These are phyloP conservation scores for Semicossyphus pulcher DNA, from an alignment of 2,113 vertebrate genomes.

Conservation along the genomic window DNA sequence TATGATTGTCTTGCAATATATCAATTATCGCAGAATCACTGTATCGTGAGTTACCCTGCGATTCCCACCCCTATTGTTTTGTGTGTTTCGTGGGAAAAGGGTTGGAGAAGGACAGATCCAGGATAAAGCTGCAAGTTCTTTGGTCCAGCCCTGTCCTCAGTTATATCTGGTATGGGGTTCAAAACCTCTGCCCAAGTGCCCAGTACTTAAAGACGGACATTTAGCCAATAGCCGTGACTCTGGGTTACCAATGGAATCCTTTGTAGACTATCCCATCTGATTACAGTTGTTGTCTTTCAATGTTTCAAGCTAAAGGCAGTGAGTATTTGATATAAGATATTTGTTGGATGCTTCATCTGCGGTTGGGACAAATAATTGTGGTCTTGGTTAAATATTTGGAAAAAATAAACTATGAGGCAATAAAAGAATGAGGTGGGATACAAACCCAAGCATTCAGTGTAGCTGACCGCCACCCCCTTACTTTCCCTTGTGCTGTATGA, in stretches of 20 bases:
- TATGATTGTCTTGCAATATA: no score
- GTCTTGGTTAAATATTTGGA: background rate
- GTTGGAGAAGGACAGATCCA: no score
- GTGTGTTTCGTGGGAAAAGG: no score
- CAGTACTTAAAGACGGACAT: no score
- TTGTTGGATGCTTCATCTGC: background rate
- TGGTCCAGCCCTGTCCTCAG: no score
- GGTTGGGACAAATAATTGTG: background rate
- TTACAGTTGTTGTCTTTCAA: background rate
- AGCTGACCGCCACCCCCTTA: background rate
- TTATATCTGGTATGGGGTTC: no score
- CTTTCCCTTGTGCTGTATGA: constrained; percentile 5
- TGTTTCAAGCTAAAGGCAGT: background rate
- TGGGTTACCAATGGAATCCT: background rate
- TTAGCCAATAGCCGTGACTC: background rate
- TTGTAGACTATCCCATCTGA: background rate
- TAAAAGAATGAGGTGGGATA: background rate
- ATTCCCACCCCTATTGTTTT: no score
- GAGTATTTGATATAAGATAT: background rate
- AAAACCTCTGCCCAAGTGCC: no score
- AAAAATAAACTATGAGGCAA: background rate
- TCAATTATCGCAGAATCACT: no score
- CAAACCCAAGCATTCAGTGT: background rate
- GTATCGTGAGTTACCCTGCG: no score
- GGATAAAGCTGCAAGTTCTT: no score